Conservation (phyloP, 2,797 vertebrate species). For the Rhyacichthys aspro region DNA sequence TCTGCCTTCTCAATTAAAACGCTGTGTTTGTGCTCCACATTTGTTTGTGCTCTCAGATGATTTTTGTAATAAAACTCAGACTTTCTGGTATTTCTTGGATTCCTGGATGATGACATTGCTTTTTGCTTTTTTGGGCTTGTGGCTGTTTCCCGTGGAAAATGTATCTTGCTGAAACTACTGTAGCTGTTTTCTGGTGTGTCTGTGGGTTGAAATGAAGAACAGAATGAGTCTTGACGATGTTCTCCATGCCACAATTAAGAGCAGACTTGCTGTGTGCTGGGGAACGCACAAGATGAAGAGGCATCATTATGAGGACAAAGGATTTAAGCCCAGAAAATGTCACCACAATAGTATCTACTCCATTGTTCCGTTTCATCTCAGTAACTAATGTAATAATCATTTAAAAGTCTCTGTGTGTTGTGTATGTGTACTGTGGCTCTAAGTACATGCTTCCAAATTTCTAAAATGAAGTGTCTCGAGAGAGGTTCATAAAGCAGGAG, state of each 20-base stretch:
- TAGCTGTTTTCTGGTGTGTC: constrained; percentile 72
- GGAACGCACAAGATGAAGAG: constrained; percentile 68
- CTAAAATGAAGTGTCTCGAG: neutral
- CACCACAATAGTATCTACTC: constrained; percentile 25
- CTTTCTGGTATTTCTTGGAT: constrained; percentile 80
- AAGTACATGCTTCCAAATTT: constrained; percentile 9
- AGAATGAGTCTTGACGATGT: constrained; percentile 70
- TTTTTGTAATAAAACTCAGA: constrained; percentile 78
- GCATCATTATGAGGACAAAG: constrained; percentile 46
- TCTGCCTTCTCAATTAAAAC: constrained; percentile 77
- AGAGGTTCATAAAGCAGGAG: neutral
- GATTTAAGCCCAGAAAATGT: constrained; percentile 56
- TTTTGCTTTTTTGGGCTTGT: constrained; percentile 72
- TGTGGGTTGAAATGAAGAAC: constrained; percentile 75
- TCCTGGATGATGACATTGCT: constrained; percentile 76
- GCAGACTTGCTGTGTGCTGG: constrained; percentile 66
- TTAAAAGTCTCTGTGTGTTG: constrained; percentile 23
- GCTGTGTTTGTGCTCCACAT: constrained; percentile 71
- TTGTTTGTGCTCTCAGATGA: constrained; percentile 78
- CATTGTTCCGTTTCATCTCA: constrained; percentile 47
- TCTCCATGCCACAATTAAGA: constrained; percentile 75
- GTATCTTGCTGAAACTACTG: constrained; percentile 73
- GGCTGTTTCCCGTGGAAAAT: constrained; percentile 77
- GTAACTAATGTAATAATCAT: constrained; percentile 32
- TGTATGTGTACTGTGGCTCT: neutral